phyloP scores from a whole-genome alignment of 2,797 vertebrate species.

The Limnodromus scolopaceus region DNA sequence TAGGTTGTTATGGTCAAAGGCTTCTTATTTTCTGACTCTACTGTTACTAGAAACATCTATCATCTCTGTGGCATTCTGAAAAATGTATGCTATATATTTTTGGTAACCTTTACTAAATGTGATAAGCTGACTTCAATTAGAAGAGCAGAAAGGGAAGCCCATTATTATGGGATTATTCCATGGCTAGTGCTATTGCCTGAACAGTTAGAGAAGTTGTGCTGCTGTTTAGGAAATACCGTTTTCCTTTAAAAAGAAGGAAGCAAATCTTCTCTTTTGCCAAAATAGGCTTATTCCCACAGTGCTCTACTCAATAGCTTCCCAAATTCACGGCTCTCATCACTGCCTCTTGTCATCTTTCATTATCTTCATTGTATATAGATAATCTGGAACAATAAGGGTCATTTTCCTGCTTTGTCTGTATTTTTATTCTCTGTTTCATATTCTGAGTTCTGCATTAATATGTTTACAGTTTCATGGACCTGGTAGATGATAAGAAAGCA shows the following conservation, averaged over 20 bases:
- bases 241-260: neutral
- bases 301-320: neutral
- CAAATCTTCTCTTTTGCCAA: neutral
- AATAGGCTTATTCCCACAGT: neutral
- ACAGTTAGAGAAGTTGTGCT: neutral
- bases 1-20: neutral
- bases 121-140: neutral
- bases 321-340: neutral
- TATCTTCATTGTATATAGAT: neutral
- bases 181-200: neutral
- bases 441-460: neutral
- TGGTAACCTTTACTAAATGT: neutral
- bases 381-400: neutral
- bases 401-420: neutral
- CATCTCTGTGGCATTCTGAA: neutral
- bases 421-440: neutral
- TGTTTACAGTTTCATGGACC: neutral
- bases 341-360: neutral
- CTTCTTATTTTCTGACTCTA: conserved; percentile 17
- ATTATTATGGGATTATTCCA: neutral
- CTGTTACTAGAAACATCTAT: neutral
- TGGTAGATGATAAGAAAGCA: neutral
- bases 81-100: neutral
- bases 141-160: neutral
- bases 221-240: neutral